A percentile compares a stretch with the other conserved stretches of the same genome.
phyloP scores from a whole-genome alignment of 2,113 vertebrate genomes.

The Takifugu flavidus region DNA sequence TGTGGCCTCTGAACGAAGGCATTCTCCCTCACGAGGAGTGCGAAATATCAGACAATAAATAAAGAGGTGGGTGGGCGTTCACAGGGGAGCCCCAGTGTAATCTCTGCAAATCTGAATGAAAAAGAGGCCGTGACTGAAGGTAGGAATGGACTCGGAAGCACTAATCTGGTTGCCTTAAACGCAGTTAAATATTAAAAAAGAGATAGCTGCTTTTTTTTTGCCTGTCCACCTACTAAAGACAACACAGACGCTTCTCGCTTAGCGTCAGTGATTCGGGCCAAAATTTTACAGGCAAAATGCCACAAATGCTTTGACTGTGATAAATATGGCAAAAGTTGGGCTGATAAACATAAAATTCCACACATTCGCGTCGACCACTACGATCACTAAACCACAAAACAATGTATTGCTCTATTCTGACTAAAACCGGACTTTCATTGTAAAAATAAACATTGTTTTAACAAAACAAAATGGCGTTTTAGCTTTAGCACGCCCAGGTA shows the following conservation, averaged over 20 bases:
- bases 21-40: constrained; percentile 9
- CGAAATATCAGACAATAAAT: constrained; percentile 4
- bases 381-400: too few relatives aligned
- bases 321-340: constrained; percentile 15
- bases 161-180: too few relatives aligned
- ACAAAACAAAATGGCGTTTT: too few relatives aligned
- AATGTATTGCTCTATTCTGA: too few relatives aligned
- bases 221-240: constrained; percentile 19
- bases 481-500: too few relatives aligned
- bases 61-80: neutral
- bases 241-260: constrained; percentile 14
- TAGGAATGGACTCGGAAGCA: neutral
- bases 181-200: too few relatives aligned
- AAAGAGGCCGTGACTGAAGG: neutral
- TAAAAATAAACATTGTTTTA: too few relatives aligned
- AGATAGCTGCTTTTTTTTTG: neutral
- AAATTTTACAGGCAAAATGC: constrained; percentile 15
- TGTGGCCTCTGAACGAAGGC: constrained; percentile 1
- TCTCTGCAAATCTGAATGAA: neutral
- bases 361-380: too few relatives aligned
- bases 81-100: neutral
- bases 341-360: constrained; percentile 3
- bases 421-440: too few relatives aligned
- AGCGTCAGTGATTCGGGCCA: constrained; percentile 11
- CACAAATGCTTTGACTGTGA: constrained; percentile 25